Evolutionary conservation across 2,888 invertebrate genomes (phyloP).

Genomic region (Drosophila falleni): DNA sequence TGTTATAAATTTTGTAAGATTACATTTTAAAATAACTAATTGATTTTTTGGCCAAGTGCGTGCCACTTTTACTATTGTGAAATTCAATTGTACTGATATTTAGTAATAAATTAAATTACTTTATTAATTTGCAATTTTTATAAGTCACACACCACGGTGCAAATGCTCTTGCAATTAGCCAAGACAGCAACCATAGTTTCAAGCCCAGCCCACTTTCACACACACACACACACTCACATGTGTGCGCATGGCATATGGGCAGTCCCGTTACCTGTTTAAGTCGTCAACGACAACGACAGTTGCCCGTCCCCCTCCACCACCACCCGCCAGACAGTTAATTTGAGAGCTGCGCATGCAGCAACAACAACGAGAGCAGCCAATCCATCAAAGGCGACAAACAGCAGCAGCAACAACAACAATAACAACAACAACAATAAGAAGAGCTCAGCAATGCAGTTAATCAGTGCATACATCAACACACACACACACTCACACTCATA

Average conservation of each 20-base stretch:
- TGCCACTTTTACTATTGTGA: too few relatives aligned
- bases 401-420: constrained; percentile 16
- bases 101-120: too few relatives aligned
- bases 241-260: constrained; percentile 72
- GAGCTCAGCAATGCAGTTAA: constrained; percentile 64
- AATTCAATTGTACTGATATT: too few relatives aligned
- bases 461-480: constrained; percentile 44
- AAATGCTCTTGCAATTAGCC: constrained; percentile 58
- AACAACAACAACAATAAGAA: constrained; percentile 35
- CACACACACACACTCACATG: constrained; percentile 31
- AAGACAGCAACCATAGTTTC: constrained; percentile 71
- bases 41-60: neutral
- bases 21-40: too few relatives aligned
- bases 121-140: neutral
- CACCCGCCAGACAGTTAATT: constrained; percentile 31
- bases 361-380: constrained; percentile 44
- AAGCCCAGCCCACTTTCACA: constrained; percentile 74
- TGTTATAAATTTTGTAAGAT: too few relatives aligned
- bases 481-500: constrained; percentile 49
- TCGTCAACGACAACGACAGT: constrained; percentile 62
- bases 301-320: constrained; percentile 1
- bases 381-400: constrained; percentile 53
- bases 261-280: constrained; percentile 78
- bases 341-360: constrained; percentile 20
- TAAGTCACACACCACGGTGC: constrained; percentile 49